Evolutionary conservation across 2,113 vertebrate species (phyloP).

Genomic region (Aegypius monachus): DNA sequence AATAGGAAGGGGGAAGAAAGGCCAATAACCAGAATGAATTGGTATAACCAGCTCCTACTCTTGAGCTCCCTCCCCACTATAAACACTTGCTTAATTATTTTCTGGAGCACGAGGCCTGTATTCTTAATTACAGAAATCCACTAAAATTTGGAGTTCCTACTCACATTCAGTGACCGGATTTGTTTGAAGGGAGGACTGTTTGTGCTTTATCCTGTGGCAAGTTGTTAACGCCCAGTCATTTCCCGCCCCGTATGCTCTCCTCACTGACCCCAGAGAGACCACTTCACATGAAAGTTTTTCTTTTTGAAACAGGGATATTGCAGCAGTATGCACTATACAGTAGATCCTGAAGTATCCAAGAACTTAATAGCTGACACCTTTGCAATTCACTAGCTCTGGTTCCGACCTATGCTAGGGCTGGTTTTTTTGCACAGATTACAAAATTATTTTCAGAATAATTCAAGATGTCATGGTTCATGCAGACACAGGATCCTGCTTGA

Average conservation of each 20-base stretch:
- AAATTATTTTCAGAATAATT: neutral
- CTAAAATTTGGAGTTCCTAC: neutral
- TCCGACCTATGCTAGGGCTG: accelerated
- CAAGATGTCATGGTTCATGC: neutral
- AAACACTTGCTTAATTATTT: slow-evolving; percentile 16
- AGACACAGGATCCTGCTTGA: neutral
- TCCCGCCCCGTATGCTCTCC: neutral
- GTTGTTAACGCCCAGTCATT: slow-evolving; percentile 17
- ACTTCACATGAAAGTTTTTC: neutral
- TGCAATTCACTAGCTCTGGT: neutral
- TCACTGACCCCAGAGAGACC: neutral
- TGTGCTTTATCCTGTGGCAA: neutral
- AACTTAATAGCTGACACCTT: neutral
- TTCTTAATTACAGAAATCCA: neutral
- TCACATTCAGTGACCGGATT: neutral
- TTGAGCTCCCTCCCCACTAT: neutral
- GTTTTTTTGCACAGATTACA: neutral
- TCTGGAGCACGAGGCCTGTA: neutral
- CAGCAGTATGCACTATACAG: neutral
- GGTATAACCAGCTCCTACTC: neutral
- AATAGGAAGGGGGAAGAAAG: neutral
- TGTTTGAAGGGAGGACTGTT: neutral
- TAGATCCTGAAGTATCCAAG: neutral
- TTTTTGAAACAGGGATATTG: neutral
- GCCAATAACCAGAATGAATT: neutral